These are phyloP conservation scores for Bradypodion ventrale DNA, from an alignment of 2,797 vertebrate genomes.

Conservation along the genomic window DNA sequence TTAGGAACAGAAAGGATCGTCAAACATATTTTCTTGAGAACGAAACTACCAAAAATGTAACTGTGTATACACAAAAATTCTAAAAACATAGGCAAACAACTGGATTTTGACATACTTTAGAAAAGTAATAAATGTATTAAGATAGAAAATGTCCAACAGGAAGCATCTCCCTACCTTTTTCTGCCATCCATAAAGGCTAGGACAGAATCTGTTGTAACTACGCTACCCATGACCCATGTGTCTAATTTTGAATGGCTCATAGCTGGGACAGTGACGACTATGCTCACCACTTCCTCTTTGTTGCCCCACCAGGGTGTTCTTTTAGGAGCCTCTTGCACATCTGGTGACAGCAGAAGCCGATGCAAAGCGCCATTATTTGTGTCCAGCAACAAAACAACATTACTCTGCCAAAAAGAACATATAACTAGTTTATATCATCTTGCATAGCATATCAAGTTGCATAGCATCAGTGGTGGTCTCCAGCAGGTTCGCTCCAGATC, in stretches of 20 bases:
- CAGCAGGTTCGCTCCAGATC: too few relatives aligned
- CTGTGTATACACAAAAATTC: background rate
- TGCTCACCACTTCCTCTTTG: conserved; percentile 83
- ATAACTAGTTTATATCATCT: background rate
- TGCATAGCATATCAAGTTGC: background rate
- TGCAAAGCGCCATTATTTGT: conserved; percentile 80
- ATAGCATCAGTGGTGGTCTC: too few relatives aligned
- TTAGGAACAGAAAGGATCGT: background rate
- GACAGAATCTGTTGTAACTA: fast-evolving
- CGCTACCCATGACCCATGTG: background rate
- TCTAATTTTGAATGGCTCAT: background rate
- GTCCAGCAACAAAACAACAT: conserved; percentile 89
- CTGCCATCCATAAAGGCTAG: background rate
- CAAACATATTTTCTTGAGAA: background rate
- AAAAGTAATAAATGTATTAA: background rate
- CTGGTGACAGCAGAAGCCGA: conserved; percentile 79
- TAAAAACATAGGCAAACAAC: background rate
- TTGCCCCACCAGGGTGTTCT: conserved; percentile 82
- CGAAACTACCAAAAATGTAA: background rate
- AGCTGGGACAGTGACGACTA: background rate
- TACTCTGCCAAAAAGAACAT: conserved; percentile 80
- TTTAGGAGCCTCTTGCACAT: conserved; percentile 71
- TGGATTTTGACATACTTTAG: background rate
- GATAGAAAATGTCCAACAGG: background rate
- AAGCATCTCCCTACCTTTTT: background rate